phyloP scores from a whole-genome alignment of 2,888 invertebrate genomes.

The Calephelis perditalis region DNA sequence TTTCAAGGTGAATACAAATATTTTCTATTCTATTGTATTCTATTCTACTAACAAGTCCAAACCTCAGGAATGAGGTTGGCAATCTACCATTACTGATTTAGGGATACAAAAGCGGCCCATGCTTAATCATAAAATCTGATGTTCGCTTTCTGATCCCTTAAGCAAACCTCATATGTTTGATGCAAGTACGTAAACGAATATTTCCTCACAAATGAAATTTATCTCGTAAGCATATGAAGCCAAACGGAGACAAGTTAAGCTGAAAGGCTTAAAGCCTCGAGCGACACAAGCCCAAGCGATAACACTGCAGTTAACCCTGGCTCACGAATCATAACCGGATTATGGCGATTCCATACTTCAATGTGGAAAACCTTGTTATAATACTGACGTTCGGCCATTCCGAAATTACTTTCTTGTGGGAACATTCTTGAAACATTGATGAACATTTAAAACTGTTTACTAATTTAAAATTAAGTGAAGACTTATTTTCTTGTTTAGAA shows the following conservation, averaged over 20 bases:
- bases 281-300: conserved; percentile 26
- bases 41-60: too few species aligned
- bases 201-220: conserved; percentile 25
- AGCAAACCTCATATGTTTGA: too few species aligned
- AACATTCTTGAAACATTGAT: not conserved
- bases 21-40: too few species aligned
- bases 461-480: too few species aligned
- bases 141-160: too few species aligned
- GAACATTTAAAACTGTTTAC: too few species aligned
- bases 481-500: too few species aligned
- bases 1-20: too few species aligned
- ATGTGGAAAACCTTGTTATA: conserved; percentile 13
- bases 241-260: conserved; percentile 31
- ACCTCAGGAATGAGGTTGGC: too few species aligned
- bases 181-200: not conserved
- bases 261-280: conserved; percentile 24
- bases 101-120: too few species aligned
- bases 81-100: too few species aligned
- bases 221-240: conserved; percentile 25
- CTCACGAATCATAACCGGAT: conserved; percentile 14
- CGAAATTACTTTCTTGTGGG: conserved; percentile 6
- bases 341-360: conserved; percentile 16
- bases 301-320: conserved; percentile 16
- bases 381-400: conserved; percentile 10
- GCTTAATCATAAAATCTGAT: too few species aligned